These are phyloP conservation scores for Psilopogon haemacephalus DNA, from an alignment of 2,113 vertebrate species.

Conservation along the genomic window DNA sequence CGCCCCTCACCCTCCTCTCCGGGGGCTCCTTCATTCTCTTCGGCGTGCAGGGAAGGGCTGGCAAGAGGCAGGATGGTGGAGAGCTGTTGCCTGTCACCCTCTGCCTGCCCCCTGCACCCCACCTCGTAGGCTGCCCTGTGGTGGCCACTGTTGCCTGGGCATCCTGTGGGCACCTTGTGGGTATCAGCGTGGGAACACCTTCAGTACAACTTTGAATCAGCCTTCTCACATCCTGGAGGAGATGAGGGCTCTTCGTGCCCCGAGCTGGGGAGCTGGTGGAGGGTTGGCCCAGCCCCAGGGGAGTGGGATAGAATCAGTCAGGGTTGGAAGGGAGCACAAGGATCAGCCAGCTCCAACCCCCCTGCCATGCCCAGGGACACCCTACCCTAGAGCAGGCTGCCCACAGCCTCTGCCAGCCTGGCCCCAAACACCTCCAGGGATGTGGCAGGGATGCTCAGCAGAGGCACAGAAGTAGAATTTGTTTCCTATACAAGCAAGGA, in stretches of 20 bases:
- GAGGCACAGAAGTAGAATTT: too few species aligned
- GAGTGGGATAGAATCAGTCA: too few species aligned
- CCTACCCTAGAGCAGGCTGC: too few species aligned
- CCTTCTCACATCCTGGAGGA: not conserved
- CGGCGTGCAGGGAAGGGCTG: not conserved
- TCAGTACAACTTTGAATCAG: not conserved
- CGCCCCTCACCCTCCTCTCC: not conserved
- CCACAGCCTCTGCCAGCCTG: too few species aligned
- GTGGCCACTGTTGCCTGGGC: not conserved
- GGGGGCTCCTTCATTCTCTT: not conserved
- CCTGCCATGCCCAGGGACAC: too few species aligned
- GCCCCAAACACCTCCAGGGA: too few species aligned
- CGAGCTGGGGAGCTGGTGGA: not conserved
- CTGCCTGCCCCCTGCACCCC: not conserved
- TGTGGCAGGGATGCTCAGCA: too few species aligned
- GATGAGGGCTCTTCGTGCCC: not conserved
- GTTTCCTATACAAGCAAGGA: too few species aligned
- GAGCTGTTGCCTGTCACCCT: not conserved
- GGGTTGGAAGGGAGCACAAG: too few species aligned
- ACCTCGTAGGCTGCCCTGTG: not conserved
- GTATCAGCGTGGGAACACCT: accelerated
- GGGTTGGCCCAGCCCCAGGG: not conserved
- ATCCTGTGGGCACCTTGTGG: not conserved
- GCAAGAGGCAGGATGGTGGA: not conserved
- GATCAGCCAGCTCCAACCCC: too few species aligned